Conservation (phyloP, 2,888 invertebrate genomes). For the Theretra japonica region DNA sequence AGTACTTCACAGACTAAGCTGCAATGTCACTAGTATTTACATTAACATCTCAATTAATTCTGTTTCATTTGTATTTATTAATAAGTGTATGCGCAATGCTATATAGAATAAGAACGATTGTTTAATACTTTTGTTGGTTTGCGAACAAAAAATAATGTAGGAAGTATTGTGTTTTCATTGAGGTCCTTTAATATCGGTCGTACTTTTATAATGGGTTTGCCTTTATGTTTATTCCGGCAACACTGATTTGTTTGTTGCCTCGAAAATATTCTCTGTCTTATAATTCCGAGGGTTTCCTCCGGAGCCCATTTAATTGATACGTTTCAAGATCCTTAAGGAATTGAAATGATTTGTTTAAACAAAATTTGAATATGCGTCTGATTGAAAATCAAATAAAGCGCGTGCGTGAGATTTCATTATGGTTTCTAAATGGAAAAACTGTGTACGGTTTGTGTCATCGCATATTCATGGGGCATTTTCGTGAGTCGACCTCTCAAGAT, state of each 20-base stretch:
- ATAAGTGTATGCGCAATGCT: too few species aligned
- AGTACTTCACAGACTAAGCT: background rate
- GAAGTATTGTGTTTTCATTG: too few species aligned
- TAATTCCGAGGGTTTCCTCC: background rate
- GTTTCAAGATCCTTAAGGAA: constrained; percentile 10
- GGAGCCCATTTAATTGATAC: constrained; percentile 2
- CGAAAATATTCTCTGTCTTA: too few species aligned
- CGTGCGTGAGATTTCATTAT: constrained; percentile 81
- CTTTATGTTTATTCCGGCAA: background rate
- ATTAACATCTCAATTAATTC: background rate
- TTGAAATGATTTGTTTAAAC: constrained; percentile 26
- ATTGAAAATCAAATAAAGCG: constrained; percentile 74
- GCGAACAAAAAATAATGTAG: too few species aligned
- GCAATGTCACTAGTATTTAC: background rate
- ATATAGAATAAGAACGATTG: too few species aligned
- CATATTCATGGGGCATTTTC: constrained; percentile 84
- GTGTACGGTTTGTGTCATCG: constrained; percentile 84
- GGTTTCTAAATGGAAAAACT: constrained; percentile 82
- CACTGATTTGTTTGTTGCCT: background rate
- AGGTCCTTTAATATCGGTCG: background rate
- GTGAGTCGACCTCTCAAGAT: constrained; percentile 83
- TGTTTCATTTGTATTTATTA: background rate
- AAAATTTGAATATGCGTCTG: constrained; percentile 57
- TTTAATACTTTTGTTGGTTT: too few species aligned
- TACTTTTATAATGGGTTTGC: background rate